phyloP scores from a whole-genome alignment of 2,113 vertebrate genomes.

The Xenus cinereus region DNA sequence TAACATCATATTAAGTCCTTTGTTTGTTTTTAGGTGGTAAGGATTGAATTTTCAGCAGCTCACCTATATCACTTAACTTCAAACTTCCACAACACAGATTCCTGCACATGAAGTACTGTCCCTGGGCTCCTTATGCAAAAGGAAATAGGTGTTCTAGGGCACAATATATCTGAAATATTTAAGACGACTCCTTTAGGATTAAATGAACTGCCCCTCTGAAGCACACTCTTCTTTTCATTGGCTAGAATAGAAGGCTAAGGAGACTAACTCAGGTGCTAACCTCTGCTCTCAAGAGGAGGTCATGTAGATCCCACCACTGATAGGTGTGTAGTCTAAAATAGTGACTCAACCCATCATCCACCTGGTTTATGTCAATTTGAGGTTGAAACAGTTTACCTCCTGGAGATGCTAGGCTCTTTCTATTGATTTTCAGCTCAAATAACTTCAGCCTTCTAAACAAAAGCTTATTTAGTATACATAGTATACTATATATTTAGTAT shows the following conservation, averaged over 20 bases:
- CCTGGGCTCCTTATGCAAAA: neutral
- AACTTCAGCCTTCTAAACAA: neutral
- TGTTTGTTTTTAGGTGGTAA: neutral
- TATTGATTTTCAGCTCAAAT: neutral
- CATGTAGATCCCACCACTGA: accelerated
- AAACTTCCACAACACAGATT: neutral
- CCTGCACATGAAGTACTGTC: neutral
- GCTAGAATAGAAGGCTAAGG: neutral
- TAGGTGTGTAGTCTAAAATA: neutral
- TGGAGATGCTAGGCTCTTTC: neutral
- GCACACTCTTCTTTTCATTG: neutral
- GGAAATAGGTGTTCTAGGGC: neutral
- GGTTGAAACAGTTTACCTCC: neutral
- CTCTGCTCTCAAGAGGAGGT: neutral
- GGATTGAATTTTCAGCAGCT: neutral
- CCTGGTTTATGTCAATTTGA: neutral
- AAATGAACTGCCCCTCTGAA: neutral
- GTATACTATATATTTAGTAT: no score
- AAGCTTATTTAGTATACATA: neutral
- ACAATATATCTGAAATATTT: neutral
- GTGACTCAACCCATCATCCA: neutral
- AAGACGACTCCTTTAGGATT: neutral
- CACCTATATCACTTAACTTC: neutral
- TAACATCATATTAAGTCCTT: neutral
- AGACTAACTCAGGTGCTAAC: neutral